These are phyloP conservation scores for Dicentrarchus labrax DNA, from an alignment of 2,113 vertebrate genomes.

Conservation along the genomic window DNA sequence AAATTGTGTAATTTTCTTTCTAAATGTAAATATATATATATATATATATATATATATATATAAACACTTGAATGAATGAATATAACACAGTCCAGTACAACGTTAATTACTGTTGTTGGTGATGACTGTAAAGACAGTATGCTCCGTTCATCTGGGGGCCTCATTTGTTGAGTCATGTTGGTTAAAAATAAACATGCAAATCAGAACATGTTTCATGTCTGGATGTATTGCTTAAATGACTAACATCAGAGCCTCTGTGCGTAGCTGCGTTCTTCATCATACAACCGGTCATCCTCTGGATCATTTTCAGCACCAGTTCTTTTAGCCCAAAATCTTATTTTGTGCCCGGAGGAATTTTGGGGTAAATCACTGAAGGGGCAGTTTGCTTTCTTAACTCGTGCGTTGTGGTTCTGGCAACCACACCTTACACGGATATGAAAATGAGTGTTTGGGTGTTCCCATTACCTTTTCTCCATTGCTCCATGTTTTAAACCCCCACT, in stretches of 20 bases:
- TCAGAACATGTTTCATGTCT: neutral
- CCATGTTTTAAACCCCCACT: neutral
- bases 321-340: neutral
- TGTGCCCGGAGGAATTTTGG: too few species aligned
- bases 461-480: neutral
- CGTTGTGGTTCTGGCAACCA: neutral
- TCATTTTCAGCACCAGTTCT: neutral
- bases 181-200: slow-evolving; percentile 34
- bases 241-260: neutral
- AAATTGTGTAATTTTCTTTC: too few species aligned
- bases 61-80: neutral
- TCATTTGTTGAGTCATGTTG: slow-evolving; percentile 10
- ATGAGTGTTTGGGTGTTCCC: neutral
- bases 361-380: too few species aligned
- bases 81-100: neutral
- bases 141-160: neutral
- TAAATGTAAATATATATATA: too few species aligned
- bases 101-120: neutral
- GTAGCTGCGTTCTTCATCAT: neutral
- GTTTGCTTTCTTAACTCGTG: neutral
- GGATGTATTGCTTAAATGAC: neutral
- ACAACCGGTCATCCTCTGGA: neutral
- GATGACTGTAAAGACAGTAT: neutral
- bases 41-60: too few species aligned
- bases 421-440: neutral